A percentile compares a stretch with the other conserved stretches of the same genome.
phyloP scores from a whole-genome alignment of 2,888 invertebrate species.

The Cheiracanthium punctorium region DNA sequence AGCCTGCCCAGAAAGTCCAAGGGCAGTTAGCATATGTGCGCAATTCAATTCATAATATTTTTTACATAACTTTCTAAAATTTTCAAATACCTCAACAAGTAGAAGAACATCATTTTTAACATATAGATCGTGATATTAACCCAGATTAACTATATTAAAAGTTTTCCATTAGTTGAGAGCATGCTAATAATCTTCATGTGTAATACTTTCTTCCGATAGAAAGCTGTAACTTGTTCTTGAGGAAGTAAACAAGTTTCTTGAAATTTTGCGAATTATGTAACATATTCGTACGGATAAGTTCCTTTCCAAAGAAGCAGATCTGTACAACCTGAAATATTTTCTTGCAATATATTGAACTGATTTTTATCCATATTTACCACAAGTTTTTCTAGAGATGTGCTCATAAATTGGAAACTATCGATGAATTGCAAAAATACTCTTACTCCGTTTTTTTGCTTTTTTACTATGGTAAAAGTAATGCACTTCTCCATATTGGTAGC shows the following conservation, averaged over 20 bases:
- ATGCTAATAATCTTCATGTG: conserved; percentile 70
- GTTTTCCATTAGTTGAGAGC: conserved; percentile 72
- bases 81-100: no score
- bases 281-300: conserved; percentile 73
- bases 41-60: conserved; percentile 29
- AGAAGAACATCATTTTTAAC: conserved; percentile 70
- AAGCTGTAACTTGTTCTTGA: conserved; percentile 65
- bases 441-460: neutral
- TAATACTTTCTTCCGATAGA: conserved; percentile 58
- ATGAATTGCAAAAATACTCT: conserved; percentile 4
- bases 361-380: no score
- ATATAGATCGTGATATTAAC: neutral
- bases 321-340: neutral
- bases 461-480: neutral
- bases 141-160: conserved; percentile 64
- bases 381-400: conserved; percentile 3
- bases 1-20: no score
- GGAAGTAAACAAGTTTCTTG: conserved; percentile 71
- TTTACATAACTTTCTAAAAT: no score
- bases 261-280: conserved; percentile 71
- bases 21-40: no score
- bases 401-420: conserved; percentile 14
- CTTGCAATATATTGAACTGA: neutral
- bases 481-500: no score
- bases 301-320: conserved; percentile 71